Conservation (phyloP, 2,888 invertebrate genomes). For the Hoplodrina blanda region DNA sequence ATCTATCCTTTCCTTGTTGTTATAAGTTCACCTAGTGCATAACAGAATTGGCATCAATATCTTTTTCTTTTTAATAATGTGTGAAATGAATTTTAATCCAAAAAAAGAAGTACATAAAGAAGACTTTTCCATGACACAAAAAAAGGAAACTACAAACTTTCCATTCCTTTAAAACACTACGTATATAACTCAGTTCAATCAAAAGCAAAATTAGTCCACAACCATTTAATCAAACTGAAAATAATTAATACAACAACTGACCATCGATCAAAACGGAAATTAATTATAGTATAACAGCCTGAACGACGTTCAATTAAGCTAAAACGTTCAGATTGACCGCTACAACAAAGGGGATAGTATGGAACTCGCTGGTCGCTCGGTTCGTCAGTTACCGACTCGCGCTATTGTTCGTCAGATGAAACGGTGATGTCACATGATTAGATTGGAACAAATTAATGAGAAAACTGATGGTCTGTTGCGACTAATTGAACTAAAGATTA, state of each 20-base stretch:
- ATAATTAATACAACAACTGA: conserved; percentile 18
- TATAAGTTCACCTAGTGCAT: too few relatives aligned
- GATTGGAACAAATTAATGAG: conserved; percentile 44
- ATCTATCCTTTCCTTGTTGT: too few relatives aligned
- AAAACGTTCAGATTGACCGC: conserved; percentile 49
- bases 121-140: too few relatives aligned
- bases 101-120: too few relatives aligned
- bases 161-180: background rate
- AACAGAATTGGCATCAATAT: too few relatives aligned
- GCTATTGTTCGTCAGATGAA: conserved; percentile 35
- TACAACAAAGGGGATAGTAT: conserved; percentile 40
- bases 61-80: too few relatives aligned
- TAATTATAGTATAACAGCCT: conserved; percentile 30
- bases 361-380: conserved; percentile 22
- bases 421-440: conserved; percentile 39
- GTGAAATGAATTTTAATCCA: too few relatives aligned
- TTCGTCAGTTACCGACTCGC: background rate
- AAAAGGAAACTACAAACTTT: too few relatives aligned
- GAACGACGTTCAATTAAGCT: conserved; percentile 47
- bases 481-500: conserved; percentile 21
- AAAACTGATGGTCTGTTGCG: conserved; percentile 12
- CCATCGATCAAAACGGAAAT: conserved; percentile 35
- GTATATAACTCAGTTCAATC: background rate
- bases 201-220: background rate
- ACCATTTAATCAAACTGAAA: conserved; percentile 19